Percentiles rank a stretch among this genome's conserved stretches.
phyloP scores from a whole-genome alignment of 1,140 invertebrate species.

The Zaprionus capensis region DNA sequence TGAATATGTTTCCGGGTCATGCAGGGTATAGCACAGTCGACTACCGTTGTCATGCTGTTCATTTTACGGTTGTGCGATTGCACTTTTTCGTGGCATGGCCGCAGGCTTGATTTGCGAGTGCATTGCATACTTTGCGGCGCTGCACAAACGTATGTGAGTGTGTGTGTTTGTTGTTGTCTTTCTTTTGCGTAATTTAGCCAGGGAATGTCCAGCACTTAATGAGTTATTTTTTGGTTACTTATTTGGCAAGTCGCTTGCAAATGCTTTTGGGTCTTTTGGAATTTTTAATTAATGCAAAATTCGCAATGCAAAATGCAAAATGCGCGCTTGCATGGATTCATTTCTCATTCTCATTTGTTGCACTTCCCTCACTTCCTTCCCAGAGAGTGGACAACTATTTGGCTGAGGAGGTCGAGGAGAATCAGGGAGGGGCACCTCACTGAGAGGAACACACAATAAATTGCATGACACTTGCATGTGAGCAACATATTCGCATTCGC shows the following conservation, averaged over 20 bases:
- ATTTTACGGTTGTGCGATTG: conserved; percentile 38
- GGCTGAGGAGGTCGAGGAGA: neutral
- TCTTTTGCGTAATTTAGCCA: conserved; percentile 44
- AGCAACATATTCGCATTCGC: conserved; percentile 7
- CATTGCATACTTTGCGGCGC: conserved; percentile 77
- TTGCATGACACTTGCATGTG: conserved; percentile 63
- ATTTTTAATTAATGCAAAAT: conserved; percentile 78
- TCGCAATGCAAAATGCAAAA: conserved; percentile 60
- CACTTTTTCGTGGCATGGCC: conserved; percentile 68
- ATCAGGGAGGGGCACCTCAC: neutral
- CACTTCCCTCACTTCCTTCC: conserved; percentile 39
- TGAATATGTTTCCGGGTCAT: neutral
- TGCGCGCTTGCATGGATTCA: conserved; percentile 50
- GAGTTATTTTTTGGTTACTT: conserved; percentile 64
- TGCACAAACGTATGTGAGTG: conserved; percentile 36
- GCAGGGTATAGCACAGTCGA: neutral
- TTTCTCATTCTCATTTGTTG: conserved; percentile 52
- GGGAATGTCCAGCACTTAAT: conserved; percentile 72
- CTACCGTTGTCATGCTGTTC: conserved; percentile 1
- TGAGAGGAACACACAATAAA: conserved; percentile 32
- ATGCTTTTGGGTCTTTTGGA: conserved; percentile 59
- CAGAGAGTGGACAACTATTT: conserved; percentile 39
- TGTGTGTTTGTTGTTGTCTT: conserved; percentile 24
- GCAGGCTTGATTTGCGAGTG: conserved; percentile 80
- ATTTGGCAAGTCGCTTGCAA: conserved; percentile 49